Evolutionary conservation across 2,888 invertebrate genomes (phyloP).

Genomic region (Dinocampus coccinellae): DNA sequence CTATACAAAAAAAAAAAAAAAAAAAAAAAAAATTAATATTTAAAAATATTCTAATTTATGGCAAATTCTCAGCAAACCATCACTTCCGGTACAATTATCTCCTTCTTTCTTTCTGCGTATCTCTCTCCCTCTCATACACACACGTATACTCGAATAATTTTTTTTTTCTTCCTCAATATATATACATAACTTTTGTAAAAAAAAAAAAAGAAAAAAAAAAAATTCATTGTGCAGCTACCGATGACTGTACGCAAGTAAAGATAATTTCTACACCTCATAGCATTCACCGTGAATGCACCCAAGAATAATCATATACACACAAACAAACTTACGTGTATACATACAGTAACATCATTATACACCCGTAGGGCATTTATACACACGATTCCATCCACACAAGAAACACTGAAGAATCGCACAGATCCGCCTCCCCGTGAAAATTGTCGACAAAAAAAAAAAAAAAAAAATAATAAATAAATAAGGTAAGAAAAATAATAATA

Average conservation of each 20-base stretch:
- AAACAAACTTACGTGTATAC: background rate
- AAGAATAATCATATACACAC: no score
- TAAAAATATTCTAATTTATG: constrained; percentile 60
- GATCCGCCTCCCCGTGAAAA: constrained; percentile 17
- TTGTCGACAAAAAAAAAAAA: constrained; percentile 17
- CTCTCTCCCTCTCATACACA: background rate
- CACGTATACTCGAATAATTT: no score
- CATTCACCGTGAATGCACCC: constrained; percentile 11
- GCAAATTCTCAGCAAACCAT: constrained; percentile 58
- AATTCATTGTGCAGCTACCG: constrained; percentile 14
- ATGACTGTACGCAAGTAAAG: constrained; percentile 6
- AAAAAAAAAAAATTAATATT: constrained; percentile 30
- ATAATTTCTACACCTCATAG: constrained; percentile 11
- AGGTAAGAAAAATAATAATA: background rate
- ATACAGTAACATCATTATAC: background rate
- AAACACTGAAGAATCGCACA: constrained; percentile 7
- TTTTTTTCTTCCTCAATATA: background rate
- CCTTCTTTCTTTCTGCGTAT: constrained; percentile 12
- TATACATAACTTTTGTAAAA: background rate
- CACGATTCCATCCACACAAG: constrained; percentile 6
- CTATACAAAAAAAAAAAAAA: background rate
- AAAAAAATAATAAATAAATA: background rate
- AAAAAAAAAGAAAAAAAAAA: background rate
- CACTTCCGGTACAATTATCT: constrained; percentile 64
- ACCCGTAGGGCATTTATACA: background rate